These are phyloP conservation scores for Saguinus imperator DNA, from an alignment of 2,113 vertebrate species.

Conservation along the genomic window DNA sequence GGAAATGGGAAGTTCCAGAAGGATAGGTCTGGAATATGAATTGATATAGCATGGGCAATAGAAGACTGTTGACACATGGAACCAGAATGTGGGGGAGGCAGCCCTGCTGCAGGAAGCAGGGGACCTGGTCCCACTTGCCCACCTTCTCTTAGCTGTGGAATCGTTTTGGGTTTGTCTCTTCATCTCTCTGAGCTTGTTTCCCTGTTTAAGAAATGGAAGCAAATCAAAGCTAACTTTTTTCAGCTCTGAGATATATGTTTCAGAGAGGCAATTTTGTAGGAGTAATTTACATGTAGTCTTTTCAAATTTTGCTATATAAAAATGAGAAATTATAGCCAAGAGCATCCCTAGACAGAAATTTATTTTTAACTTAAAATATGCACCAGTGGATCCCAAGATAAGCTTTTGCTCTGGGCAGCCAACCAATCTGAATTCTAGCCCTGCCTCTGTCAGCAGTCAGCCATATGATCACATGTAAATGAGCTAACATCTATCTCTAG, in stretches of 20 bases:
- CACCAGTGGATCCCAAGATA: background rate
- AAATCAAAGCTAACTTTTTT: background rate
- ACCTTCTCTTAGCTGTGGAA: background rate
- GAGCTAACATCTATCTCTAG: background rate
- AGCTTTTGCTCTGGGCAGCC: background rate
- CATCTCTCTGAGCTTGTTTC: background rate
- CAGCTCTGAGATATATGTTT: background rate
- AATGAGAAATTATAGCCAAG: background rate
- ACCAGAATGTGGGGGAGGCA: background rate
- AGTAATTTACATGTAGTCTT: background rate
- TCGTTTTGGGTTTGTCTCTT: background rate
- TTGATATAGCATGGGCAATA: background rate
- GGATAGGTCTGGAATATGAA: background rate
- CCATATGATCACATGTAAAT: background rate
- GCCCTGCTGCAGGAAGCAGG: background rate
- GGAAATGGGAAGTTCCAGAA: constrained; percentile 34
- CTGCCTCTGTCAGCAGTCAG: background rate
- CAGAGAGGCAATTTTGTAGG: background rate
- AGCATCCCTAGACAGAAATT: background rate
- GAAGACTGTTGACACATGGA: background rate
- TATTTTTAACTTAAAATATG: background rate
- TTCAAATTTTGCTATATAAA: constrained; percentile 10
- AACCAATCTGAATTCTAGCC: background rate
- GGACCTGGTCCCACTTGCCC: too few species aligned
- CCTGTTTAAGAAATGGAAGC: constrained; percentile 7